phyloP scores from a whole-genome alignment of 2,113 vertebrate species.

The Trinectes maculatus region DNA sequence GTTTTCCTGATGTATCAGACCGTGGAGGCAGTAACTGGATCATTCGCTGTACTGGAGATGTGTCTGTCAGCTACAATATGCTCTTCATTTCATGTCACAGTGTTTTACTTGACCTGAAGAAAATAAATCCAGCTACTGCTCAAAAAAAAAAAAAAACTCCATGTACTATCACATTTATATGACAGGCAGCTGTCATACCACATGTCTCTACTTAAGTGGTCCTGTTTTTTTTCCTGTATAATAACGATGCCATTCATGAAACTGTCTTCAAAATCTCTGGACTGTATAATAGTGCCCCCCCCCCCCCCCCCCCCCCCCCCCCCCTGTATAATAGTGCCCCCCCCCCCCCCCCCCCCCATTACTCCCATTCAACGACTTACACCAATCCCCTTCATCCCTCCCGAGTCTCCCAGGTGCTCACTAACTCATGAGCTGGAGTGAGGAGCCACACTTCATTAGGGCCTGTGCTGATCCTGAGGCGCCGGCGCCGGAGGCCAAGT shows the following conservation, averaged over 20 bases:
- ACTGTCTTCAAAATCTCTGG: background rate
- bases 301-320: constrained; percentile 24
- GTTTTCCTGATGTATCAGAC: constrained; percentile 19
- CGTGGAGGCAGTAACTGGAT: constrained; percentile 3
- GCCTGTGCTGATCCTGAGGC: constrained; percentile 55
- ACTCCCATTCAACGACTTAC: constrained; percentile 13
- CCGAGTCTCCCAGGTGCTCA: constrained; percentile 56
- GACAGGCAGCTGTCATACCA: constrained; percentile 9
- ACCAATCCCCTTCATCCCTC: constrained; percentile 22
- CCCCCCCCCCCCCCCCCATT: constrained; percentile 26
- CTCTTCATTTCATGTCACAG: constrained; percentile 8
- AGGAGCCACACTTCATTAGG: constrained; percentile 74
- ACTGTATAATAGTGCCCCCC: constrained; percentile 6
- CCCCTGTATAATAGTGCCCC: constrained; percentile 23
- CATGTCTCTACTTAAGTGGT: background rate
- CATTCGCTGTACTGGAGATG: constrained; percentile 20
- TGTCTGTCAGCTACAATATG: constrained; percentile 19
- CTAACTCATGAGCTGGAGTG: constrained; percentile 61
- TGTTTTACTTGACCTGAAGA: background rate
- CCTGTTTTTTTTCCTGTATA: background rate
- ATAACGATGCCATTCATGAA: constrained; percentile 4
- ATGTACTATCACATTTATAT: no score
- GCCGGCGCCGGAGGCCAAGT: constrained; percentile 54
- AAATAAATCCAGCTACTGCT: no score
- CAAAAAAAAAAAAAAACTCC: no score